Evolutionary conservation across 2,113 vertebrate species (phyloP), one percentile per base, ranked within the genome.

Genomic region (Cyprinodon tularosa): DNA sequence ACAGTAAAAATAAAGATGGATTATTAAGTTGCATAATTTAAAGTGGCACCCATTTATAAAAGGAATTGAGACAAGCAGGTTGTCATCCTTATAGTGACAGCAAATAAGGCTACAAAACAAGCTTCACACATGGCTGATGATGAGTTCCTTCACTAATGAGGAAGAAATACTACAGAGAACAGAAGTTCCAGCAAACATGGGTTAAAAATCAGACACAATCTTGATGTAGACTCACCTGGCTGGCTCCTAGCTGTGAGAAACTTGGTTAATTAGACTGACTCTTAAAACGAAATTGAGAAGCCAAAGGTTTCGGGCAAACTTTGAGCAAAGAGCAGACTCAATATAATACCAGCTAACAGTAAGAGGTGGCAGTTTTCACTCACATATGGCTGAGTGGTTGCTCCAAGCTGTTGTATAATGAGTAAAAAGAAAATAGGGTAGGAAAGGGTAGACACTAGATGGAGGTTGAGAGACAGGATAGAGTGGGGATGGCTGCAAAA

Each of bases 371-470:
- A 88, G 81, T 85, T 91, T 89, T 88, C 84, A 79, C 84, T 90
- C 88, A 88, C 92, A 85, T 91, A 92, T 87, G 90, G 90, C 83
- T 89, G 92, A 93, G 90, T 91, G 91, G 86, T 92, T 91, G 92
- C 92, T 92, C 88, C 90, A 90, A 93, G 92, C 91, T 90, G 89
- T 91, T 86, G 86, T 89, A 92, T 92, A 93, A 93, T 90, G 92
- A 93, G 88, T 84, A 87, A 80, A 77, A 78, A 67, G 64, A 66
- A 67, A 68, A 22, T 42, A 59, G 39, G 60, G 9, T 62, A 1
- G 62, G 17, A 57, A 53, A 42, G 60, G 57, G 37, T 57, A 14
- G 74, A 12, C 67, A 73, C 44, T 74, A 69, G 70, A 62, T 74
- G n/a, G 38, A 61, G 44, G 66, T 20, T 20, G 77, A 71, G 47